Base-by-base conservation (phyloP, 2,888 invertebrate species). In the Drosophila birchii region DNA sequence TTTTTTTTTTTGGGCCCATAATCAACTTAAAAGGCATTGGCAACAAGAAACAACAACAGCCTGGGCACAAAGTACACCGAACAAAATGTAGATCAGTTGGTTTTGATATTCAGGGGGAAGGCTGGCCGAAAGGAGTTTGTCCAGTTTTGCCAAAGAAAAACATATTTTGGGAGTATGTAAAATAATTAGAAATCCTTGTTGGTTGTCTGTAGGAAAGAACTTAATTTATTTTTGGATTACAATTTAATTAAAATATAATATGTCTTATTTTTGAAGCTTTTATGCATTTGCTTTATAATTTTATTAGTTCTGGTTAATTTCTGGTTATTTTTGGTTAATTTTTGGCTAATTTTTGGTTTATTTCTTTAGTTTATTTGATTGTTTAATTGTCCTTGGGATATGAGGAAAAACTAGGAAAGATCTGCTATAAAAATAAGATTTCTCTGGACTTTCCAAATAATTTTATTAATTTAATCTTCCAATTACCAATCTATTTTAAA, bases 1-100 rank as follows among this genome's bases (percentile, higher is more conserved):
- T 38, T 9, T 39, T 58, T 78, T 82, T 68, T 81, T 38, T 29
- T 63, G 44, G 20, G 64, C 57, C 73, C 75, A 74, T 86, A 86
- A 89, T 89, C 87, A 89, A 81, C 74, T 84, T 76, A 87, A 85
- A 89, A 80, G 79, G 80, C 87, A 75, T 77, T 80, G 84, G 81
- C 75, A 88, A 80, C 80, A 49, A 56, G 39, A 18, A 68, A 68
- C 23, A 36, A 45, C 61, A 56, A 51, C 63, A 69, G 41, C 36
- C 26, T 39, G 59, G 69, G 47, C n/a, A 29, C 57, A 32, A 18
- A 26, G 23, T 51, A 51, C 43, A 51, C 36, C 18, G 36, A 41
- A 59, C 51, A 45, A 45, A 59, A 54, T 12, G 2, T 8, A 20
- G 7, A 18, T 16, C 3, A 16, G 16, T 20, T 20, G 34, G 9